These are phyloP conservation scores for Bellardia bayeri DNA, from an alignment of 2,888 invertebrate genomes.

Conservation along the genomic window DNA sequence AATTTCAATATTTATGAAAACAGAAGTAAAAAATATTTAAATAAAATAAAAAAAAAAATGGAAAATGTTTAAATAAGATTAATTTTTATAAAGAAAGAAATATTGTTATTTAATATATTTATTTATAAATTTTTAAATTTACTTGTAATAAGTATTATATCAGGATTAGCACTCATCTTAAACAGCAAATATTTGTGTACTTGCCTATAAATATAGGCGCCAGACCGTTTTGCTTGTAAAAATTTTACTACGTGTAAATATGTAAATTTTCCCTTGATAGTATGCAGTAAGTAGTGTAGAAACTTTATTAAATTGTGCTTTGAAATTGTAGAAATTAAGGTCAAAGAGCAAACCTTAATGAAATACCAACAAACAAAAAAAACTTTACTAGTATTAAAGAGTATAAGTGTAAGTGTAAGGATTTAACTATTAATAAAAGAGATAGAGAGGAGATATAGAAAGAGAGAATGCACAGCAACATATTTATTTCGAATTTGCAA, in stretches of 20 bases:
- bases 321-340: constrained; percentile 52
- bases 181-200: background rate
- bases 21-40: too few species aligned
- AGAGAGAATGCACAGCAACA: background rate
- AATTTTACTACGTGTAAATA: constrained; percentile 29
- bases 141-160: background rate
- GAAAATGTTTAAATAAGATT: too few species aligned
- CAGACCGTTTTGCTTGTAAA: background rate
- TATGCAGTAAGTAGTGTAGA: constrained; percentile 12
- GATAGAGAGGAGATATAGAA: background rate
- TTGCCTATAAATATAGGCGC: constrained; percentile 22
- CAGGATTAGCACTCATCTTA: background rate
- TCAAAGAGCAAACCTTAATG: constrained; percentile 54
- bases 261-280: constrained; percentile 14
- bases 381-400: background rate
- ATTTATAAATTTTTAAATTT: too few species aligned
- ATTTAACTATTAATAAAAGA: background rate
- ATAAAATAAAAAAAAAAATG: too few species aligned
- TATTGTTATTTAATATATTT: too few species aligned
- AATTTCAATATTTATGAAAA: too few species aligned
- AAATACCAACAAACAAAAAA: constrained; percentile 2
- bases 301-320: constrained; percentile 41
- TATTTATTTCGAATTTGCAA: background rate
- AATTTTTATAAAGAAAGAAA: too few species aligned
- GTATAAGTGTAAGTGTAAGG: background rate